phyloP scores from a whole-genome alignment of 2,113 vertebrate genomes.

The Malurus cyaneus region DNA sequence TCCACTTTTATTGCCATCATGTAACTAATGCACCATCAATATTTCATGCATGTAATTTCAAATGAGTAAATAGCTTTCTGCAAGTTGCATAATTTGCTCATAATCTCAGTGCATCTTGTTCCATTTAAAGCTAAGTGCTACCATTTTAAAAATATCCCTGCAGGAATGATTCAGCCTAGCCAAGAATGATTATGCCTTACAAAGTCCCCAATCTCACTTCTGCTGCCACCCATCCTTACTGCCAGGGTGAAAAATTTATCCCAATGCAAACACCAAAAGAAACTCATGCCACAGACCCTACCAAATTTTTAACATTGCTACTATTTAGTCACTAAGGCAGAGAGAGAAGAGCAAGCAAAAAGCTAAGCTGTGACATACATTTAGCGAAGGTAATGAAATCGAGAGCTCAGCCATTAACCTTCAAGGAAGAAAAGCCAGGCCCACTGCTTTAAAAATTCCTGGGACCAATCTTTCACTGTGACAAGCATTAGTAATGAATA shows the following conservation, averaged over 20 bases:
- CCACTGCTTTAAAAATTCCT: conserved; percentile 84
- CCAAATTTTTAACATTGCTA: not conserved
- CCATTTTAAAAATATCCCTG: not conserved
- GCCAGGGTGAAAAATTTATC: not conserved
- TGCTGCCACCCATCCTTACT: not conserved
- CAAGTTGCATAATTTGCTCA: conserved; percentile 47
- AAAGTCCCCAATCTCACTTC: not conserved
- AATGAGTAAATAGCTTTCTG: conserved; percentile 37
- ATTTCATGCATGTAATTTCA: conserved; percentile 15
- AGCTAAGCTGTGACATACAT: conserved; percentile 71
- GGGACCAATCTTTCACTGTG: conserved; percentile 87
- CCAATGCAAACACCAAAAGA: conserved; percentile 42
- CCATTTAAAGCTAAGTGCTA: conserved; percentile 39
- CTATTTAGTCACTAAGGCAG: not conserved
- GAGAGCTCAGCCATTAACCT: conserved; percentile 85
- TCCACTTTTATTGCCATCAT: not conserved
- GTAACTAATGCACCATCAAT: conserved; percentile 6
- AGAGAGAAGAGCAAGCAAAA: not conserved
- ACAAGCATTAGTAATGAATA: conserved; percentile 94
- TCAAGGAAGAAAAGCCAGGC: conserved; percentile 79
- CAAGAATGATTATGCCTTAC: not conserved
- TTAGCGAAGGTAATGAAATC: conserved; percentile 83
- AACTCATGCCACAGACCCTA: not conserved
- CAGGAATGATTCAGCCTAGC: not conserved
- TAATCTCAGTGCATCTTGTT: conserved; percentile 24